These are phyloP conservation scores for Jordanella pulchra DNA, from an alignment of 2,797 vertebrate species.

Conservation along the genomic window DNA sequence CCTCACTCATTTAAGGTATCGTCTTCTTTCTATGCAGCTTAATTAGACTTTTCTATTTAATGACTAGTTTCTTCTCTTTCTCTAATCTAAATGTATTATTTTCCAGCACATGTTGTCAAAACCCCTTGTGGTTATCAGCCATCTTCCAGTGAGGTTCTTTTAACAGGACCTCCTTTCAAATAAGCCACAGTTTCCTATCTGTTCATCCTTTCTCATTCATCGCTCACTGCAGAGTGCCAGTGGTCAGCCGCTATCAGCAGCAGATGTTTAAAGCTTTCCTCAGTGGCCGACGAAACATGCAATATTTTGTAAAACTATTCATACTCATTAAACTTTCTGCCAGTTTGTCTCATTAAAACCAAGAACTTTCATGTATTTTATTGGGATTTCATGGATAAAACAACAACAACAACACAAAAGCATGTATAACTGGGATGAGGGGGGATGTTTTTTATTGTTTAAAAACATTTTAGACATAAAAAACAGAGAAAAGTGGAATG, in stretches of 20 bases:
- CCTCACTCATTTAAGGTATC: slow-evolving; percentile 35
- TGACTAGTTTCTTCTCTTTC: slow-evolving; percentile 11
- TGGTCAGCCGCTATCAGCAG: slow-evolving; percentile 41
- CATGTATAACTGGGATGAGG: too few relatives aligned
- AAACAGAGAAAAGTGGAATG: too few relatives aligned
- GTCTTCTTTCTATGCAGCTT: slow-evolving; percentile 19
- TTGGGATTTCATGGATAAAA: neutral
- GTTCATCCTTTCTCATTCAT: slow-evolving; percentile 52
- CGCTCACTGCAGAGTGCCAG: slow-evolving; percentile 16
- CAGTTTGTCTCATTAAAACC: neutral
- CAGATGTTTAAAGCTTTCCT: slow-evolving; percentile 35
- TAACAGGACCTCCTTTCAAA: slow-evolving; percentile 30
- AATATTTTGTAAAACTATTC: neutral
- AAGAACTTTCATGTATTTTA: neutral
- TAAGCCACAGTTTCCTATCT: slow-evolving; percentile 44
- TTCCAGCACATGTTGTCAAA: slow-evolving; percentile 25
- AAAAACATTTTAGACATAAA: neutral
- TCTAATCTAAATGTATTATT: slow-evolving; percentile 33
- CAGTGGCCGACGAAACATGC: slow-evolving; percentile 9
- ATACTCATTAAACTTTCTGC: neutral
- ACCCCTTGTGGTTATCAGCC: slow-evolving; percentile 30
- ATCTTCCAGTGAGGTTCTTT: slow-evolving; percentile 36
- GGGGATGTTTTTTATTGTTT: neutral
- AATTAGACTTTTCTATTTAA: slow-evolving; percentile 17
- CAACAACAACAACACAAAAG: neutral